Conservation (phyloP, 2,113 vertebrate genomes). For the Pelmatolapia mariae region DNA sequence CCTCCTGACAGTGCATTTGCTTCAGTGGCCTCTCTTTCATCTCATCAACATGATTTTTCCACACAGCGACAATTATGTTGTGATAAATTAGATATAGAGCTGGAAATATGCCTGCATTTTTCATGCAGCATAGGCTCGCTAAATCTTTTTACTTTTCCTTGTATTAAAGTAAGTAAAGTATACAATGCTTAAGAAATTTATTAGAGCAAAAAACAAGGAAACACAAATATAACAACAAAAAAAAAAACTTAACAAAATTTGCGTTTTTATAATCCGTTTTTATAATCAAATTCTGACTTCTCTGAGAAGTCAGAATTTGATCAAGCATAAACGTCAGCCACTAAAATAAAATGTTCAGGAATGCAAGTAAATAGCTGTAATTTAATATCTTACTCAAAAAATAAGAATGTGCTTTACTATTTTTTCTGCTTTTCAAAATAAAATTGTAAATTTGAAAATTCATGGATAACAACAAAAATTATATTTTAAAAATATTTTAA, state of each 20-base stretch:
- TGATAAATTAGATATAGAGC: background rate
- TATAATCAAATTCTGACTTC: background rate
- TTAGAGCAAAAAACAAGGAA: background rate
- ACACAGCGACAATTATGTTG: background rate
- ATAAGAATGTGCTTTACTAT: background rate
- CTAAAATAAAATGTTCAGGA: background rate
- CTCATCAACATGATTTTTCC: background rate
- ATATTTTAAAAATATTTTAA: background rate
- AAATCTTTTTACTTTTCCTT: background rate
- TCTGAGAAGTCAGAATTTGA: fast-evolving
- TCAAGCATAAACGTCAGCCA: background rate
- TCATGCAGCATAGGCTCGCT: background rate
- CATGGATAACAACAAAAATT: background rate
- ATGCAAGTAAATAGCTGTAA: background rate
- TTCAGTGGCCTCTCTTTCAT: background rate
- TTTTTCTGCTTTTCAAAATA: background rate
- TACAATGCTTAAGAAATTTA: background rate
- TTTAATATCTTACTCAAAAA: background rate
- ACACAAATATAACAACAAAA: background rate
- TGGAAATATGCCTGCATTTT: background rate
- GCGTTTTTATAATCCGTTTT: background rate
- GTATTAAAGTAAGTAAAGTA: background rate
- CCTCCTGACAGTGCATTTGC: background rate
- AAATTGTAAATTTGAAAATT: background rate
- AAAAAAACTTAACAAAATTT: background rate